Conservation (phyloP, 2,113 vertebrate genomes). For the Isurus oxyrinchus region DNA sequence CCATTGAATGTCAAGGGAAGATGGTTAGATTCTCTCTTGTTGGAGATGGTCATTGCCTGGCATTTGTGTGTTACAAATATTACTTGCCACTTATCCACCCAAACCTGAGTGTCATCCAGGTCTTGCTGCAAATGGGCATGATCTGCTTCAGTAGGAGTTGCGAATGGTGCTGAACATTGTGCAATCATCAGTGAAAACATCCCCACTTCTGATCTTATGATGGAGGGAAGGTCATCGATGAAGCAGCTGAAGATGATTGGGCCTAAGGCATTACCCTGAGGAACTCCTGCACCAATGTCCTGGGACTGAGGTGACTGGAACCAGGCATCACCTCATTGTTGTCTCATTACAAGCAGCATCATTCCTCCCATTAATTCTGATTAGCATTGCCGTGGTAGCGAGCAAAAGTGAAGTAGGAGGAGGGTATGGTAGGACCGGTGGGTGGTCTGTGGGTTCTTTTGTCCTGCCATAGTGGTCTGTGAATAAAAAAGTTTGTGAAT, state of each 20-base stretch:
- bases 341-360: neutral
- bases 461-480: too few relatives aligned
- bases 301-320: too few relatives aligned
- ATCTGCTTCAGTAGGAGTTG: neutral
- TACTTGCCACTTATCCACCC: too few relatives aligned
- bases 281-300: neutral
- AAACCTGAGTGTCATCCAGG: neutral
- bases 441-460: too few relatives aligned
- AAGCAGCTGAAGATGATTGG: neutral
- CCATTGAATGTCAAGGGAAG: too few relatives aligned
- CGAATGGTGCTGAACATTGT: neutral
- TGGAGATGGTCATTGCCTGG: too few relatives aligned
- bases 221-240: neutral
- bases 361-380: neutral
- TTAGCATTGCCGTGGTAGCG: too few relatives aligned
- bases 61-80: too few relatives aligned
- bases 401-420: too few relatives aligned
- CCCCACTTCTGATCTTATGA: neutral
- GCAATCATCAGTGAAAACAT: neutral
- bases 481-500: too few relatives aligned
- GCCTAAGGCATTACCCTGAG: neutral
- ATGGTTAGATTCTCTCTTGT: too few relatives aligned
- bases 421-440: too few relatives aligned
- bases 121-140: neutral
- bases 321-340: neutral